Percentiles rank a stretch among this genome's conserved stretches.
These are phyloP conservation scores for Harpagifer antarcticus DNA, from an alignment of 2,797 vertebrate genomes.

Conservation along the genomic window DNA sequence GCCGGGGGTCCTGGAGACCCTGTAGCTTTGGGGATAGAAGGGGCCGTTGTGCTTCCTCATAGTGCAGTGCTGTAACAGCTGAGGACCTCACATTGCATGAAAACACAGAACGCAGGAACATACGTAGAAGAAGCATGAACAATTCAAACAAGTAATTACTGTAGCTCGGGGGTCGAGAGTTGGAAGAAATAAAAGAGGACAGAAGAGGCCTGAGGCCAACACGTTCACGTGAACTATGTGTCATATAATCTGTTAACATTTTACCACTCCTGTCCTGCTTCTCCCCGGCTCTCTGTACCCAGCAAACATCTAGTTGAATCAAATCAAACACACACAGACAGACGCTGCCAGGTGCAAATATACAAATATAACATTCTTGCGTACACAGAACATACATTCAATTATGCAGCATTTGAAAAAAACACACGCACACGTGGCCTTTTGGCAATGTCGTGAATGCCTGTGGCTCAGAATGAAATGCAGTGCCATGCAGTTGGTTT, in stretches of 20 bases:
- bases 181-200: constrained; percentile 47
- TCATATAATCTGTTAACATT: constrained; percentile 71
- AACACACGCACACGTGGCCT: constrained; percentile 40
- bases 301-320: constrained; percentile 48
- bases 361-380: constrained; percentile 18
- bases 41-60: not conserved
- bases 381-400: constrained; percentile 14
- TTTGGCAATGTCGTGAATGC: constrained; percentile 13
- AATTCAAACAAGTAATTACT: constrained; percentile 45
- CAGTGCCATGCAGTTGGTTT: constrained; percentile 21
- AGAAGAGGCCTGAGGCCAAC: constrained; percentile 52
- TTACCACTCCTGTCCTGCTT: constrained; percentile 54
- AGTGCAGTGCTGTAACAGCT: not conserved
- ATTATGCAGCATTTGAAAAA: constrained; percentile 34
- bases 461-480: constrained; percentile 46
- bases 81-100: constrained; percentile 26
- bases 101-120: constrained; percentile 21
- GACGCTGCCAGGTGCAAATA: constrained; percentile 21
- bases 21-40: not conserved
- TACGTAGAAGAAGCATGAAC: constrained; percentile 29
- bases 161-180: constrained; percentile 45
- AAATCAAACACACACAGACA: constrained; percentile 47
- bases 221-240: constrained; percentile 62
- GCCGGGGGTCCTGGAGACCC: not conserved
- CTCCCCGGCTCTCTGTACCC: constrained; percentile 25